A percentile compares a stretch with the other conserved stretches of the same genome.
Evolutionary conservation across 2,797 vertebrate species (phyloP).

Genomic region (Falco concolor): DNA sequence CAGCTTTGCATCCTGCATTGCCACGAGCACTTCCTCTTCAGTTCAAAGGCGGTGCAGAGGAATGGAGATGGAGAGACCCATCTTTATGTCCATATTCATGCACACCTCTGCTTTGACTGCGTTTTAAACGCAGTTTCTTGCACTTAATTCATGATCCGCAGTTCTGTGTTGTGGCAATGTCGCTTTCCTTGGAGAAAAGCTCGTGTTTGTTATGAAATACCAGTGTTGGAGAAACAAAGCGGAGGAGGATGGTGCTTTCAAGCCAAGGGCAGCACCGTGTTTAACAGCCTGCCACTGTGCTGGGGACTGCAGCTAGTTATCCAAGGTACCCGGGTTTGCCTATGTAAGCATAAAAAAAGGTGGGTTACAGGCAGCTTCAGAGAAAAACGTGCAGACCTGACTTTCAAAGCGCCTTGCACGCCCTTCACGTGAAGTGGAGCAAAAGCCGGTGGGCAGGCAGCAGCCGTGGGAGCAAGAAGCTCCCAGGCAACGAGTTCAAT

Average conservation of each 20-base stretch:
- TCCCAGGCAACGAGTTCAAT: neutral
- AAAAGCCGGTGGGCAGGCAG: neutral
- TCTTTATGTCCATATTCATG: slow-evolving; percentile 32
- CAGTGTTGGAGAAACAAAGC: neutral
- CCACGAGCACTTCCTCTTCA: slow-evolving; percentile 53
- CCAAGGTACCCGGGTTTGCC: neutral
- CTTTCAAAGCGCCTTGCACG: neutral
- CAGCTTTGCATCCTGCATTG: slow-evolving; percentile 53
- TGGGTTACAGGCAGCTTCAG: neutral
- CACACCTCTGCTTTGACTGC: slow-evolving; percentile 10
- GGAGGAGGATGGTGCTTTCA: neutral
- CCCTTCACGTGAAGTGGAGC: neutral
- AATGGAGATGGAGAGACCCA: neutral
- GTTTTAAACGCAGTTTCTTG: neutral
- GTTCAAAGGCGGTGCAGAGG: slow-evolving; percentile 42
- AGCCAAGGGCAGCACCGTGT: neutral
- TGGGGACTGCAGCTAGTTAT: neutral
- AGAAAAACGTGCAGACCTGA: neutral
- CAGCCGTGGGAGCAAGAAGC: neutral
- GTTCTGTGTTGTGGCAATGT: neutral
- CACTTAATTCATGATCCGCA: neutral
- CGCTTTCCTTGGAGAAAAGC: neutral
- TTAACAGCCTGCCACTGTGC: neutral
- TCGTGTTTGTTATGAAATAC: slow-evolving; percentile 7
- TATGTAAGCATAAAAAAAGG: neutral